Base-by-base conservation (phyloP, 2,113 vertebrate genomes). In the Clarias macrocephalus region DNA sequence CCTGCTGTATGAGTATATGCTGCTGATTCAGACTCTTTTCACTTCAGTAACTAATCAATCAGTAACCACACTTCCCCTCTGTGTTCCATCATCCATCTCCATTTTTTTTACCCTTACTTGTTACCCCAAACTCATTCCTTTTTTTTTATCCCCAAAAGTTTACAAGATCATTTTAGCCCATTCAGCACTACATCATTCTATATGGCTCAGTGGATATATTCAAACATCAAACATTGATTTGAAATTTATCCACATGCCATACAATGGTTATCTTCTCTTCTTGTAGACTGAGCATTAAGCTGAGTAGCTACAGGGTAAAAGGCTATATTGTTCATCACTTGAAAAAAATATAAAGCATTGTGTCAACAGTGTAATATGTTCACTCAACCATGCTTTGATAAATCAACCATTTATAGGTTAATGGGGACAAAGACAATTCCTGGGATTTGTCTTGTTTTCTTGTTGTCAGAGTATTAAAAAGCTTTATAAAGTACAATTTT, bases 21-120 rank as follows among this genome's bases (percentile, higher is more conserved):
- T 95, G 95, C 94, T 95, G 95, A 95, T 93, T 95, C 95, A 94
- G 94, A 86, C 76, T 73, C 90, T 94, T 95, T 92, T 93, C 94
- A 94, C 94, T 91, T 91, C 95, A 95, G 95, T 95, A 95, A 93
- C 93, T 94, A 90, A 92, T 93, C 93, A 95, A 95, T 95, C 93
- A 95, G 95, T 95, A 95, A 95, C 95, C 91, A 94, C 90, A 89
- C 92, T 91, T 92, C 88, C 94, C 90, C 81, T 85, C 56, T 60
- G 65, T 89, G 85, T 89, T 80, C 88, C 84, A 82, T 91, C 88
- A 87, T 84, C 86, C 90, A 87, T 88, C 90, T 80, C 87, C 83
- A 83, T 76, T 85, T 86, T 30, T 42, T 75, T 37, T 37, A 82
- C 66, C 56, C 73, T 82, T 63, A 86, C 63, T 68, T 73, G 63